Percentiles rank a stretch among this genome's conserved stretches.
Evolutionary conservation across 2,888 invertebrate species (phyloP).

Genomic region (Corythucha ciliata): DNA sequence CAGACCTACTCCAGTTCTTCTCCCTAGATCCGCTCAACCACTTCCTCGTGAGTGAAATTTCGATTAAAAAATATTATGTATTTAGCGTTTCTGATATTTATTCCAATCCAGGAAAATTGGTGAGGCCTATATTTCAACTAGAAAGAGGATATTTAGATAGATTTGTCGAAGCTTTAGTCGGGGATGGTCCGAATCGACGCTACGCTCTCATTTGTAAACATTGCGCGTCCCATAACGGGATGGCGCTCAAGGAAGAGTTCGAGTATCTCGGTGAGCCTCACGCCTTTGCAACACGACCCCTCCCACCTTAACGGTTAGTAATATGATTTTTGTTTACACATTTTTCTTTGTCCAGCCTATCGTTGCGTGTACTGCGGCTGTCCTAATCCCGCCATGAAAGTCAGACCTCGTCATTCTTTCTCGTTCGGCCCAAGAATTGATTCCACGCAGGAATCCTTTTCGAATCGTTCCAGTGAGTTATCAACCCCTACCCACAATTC

Average conservation of each 20-base stretch:
- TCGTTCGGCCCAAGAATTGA: too few species aligned
- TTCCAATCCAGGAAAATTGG: not conserved
- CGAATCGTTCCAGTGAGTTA: too few species aligned
- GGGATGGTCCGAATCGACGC: slow-evolving; percentile 89
- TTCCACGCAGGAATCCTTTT: too few species aligned
- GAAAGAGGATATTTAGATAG: slow-evolving; percentile 76
- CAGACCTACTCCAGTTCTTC: too few species aligned
- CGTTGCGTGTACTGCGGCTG: slow-evolving; percentile 83
- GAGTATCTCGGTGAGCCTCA: slow-evolving; percentile 47
- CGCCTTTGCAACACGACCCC: not conserved
- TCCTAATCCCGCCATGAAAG: slow-evolving; percentile 72
- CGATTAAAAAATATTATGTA: too few species aligned
- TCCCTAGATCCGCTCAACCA: too few species aligned
- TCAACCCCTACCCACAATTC: too few species aligned
- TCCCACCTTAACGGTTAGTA: not conserved
- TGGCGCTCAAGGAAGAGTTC: slow-evolving; percentile 64
- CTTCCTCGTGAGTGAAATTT: too few species aligned
- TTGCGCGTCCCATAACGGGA: slow-evolving; percentile 89
- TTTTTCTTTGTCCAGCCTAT: slow-evolving; percentile 64
- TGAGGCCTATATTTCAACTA: slow-evolving; percentile 58
- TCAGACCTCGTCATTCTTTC: slow-evolving; percentile 19
- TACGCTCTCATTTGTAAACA: slow-evolving; percentile 89
- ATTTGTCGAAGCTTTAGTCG: slow-evolving; percentile 86
- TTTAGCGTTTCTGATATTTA: too few species aligned
- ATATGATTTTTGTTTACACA: too few species aligned